Percentiles rank a stretch among this genome's conserved stretches.
Evolutionary conservation across 2,888 invertebrate genomes (phyloP).

Genomic region (Penaeus monodon): DNA sequence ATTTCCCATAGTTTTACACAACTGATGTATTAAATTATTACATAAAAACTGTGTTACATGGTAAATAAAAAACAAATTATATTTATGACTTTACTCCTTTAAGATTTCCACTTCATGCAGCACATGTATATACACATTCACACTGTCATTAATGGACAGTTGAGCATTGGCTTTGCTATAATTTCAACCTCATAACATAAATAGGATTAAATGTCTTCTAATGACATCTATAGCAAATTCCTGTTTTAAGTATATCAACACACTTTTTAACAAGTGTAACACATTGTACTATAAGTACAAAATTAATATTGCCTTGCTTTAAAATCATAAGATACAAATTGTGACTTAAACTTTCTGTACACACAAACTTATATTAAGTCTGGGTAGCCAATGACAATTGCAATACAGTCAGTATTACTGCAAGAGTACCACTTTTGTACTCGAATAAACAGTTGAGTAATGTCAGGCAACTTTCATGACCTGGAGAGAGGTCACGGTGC

Average conservation of each 20-base stretch:
- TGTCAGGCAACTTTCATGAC: slow-evolving; percentile 19
- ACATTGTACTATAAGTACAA: slow-evolving; percentile 60
- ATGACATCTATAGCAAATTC: slow-evolving; percentile 39
- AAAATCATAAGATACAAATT: slow-evolving; percentile 29
- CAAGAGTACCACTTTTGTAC: slow-evolving; percentile 45
- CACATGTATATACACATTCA: slow-evolving; percentile 40
- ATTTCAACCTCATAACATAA: slow-evolving; percentile 44
- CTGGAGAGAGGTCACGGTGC: not conserved
- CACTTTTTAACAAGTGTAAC: slow-evolving; percentile 59
- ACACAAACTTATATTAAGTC: slow-evolving; percentile 30
- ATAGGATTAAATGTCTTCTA: slow-evolving; percentile 41
- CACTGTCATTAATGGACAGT: slow-evolving; percentile 25
- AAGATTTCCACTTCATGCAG: slow-evolving; percentile 38
- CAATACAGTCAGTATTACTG: slow-evolving; percentile 27
- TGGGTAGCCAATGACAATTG: slow-evolving; percentile 44
- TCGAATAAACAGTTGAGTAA: slow-evolving; percentile 28
- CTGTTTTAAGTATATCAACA: slow-evolving; percentile 44
- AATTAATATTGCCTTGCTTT: slow-evolving; percentile 48
- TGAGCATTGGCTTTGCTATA: slow-evolving; percentile 37
- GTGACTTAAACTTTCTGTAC: slow-evolving; percentile 19
- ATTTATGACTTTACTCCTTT: slow-evolving; percentile 2
- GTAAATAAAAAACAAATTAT: too few relatives aligned
- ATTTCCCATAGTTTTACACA: too few relatives aligned
- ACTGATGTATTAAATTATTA: too few relatives aligned
- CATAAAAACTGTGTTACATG: too few relatives aligned